Base-by-base conservation (phyloP, 2,113 vertebrate species). In the Leucoraja erinaceus region DNA sequence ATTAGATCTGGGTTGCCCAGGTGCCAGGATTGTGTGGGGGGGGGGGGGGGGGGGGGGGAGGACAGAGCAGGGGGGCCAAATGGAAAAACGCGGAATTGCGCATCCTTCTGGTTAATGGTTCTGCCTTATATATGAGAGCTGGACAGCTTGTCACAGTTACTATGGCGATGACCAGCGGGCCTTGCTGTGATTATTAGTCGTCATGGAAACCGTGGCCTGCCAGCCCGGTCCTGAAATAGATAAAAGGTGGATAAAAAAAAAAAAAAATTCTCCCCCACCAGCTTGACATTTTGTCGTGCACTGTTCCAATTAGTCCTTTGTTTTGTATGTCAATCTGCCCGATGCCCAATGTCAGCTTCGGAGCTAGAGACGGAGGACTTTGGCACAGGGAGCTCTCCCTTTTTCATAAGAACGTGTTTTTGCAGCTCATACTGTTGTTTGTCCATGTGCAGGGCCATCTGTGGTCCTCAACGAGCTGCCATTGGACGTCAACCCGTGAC, bases 221-320 rank as follows among this genome's bases (percentile, higher is more conserved):
- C 14, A 31, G 83, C 31, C 28, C 28, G 63, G 59, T 33, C 28
- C 83, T 5, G 31, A 88, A 88, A 88, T 88, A 88, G 83, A 88
- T 88, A 63, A 88, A 88, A 88, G 83, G 83, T 88, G 83, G 28
- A 63, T 83, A n/a, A n/a, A n/a, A n/a, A n/a, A n/a, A n/a, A n/a
- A 61, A 88, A 8, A n/a, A n/a, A n/a, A n/a, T n/a, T n/a, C n/a
- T 66, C 59, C 83, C 59, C 28, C 12, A 11, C 59, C n/a, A 3
- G 18, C 59, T 66, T 88, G 83, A 88, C 83, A 88, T 88, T 88
- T 63, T 61, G 31, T 61, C 61, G n/a, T 61, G 59, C 59, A 31
- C 59, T 11, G 7, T n/a, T 88, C 83, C 61, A 88, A 88, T 88
- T 88, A 88, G 83, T 6, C 63, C 31, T 66, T 88, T 66, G 63